A percentile compares a stretch with the other conserved stretches of the same genome.
Evolutionary conservation across 2,888 invertebrate species (phyloP).

Genomic region (Polydrusus pterygomalis): DNA sequence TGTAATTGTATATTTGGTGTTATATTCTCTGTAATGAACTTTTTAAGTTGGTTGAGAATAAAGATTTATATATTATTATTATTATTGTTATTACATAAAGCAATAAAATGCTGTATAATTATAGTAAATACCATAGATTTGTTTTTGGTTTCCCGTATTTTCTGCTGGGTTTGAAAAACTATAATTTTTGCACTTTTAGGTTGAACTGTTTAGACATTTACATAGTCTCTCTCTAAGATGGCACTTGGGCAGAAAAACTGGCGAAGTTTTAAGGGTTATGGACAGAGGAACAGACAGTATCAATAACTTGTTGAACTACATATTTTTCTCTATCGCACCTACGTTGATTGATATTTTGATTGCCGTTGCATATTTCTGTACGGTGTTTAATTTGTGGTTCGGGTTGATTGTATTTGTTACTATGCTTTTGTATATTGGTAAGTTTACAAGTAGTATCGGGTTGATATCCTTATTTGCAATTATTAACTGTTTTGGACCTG

Average conservation of each 20-base stretch:
- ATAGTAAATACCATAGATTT: too few species aligned
- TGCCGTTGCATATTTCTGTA: slow-evolving; percentile 91
- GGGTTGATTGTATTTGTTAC: slow-evolving; percentile 95
- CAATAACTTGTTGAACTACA: slow-evolving; percentile 92
- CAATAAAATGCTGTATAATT: too few species aligned
- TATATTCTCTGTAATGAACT: too few species aligned
- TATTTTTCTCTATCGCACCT: slow-evolving; percentile 94
- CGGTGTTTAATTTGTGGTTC: slow-evolving; percentile 94
- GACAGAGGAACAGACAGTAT: slow-evolving; percentile 98
- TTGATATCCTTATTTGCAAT: too few species aligned
- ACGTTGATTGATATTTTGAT: slow-evolving; percentile 94
- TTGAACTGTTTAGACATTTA: slow-evolving; percentile 90
- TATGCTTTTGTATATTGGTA: slow-evolving; percentile 94
- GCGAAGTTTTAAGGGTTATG: slow-evolving; percentile 97
- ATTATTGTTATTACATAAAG: too few species aligned
- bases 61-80: too few species aligned
- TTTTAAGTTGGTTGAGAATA: too few species aligned
- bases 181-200: slow-evolving; percentile 73
- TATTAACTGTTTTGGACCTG: too few species aligned
- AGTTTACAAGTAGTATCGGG: slow-evolving; percentile 72
- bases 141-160: too few species aligned
- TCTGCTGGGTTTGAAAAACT: too few species aligned
- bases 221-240: slow-evolving; percentile 94
- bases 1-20: too few species aligned
- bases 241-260: slow-evolving; percentile 96